These are phyloP conservation scores for Sylvicapra grimmia DNA, from an alignment of 2,113 vertebrate genomes.

Conservation along the genomic window DNA sequence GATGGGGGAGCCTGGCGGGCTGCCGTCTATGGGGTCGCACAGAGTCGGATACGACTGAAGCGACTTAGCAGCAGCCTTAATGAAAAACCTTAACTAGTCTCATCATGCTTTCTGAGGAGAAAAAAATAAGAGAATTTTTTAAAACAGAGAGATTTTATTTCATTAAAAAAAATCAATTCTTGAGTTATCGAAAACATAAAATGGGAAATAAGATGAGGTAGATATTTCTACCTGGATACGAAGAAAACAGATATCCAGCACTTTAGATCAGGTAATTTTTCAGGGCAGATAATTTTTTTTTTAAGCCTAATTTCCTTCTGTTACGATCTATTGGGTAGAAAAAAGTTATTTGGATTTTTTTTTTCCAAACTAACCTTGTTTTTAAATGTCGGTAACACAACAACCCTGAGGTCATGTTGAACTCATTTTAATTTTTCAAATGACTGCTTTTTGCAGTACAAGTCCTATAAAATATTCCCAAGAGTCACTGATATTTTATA, in stretches of 20 bases:
- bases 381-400: not conserved
- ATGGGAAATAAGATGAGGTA: not conserved
- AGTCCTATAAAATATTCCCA: not conserved
- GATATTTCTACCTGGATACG: not conserved
- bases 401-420: not conserved
- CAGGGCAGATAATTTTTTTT: not conserved
- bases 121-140: not conserved
- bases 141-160: not conserved
- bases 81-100: not conserved
- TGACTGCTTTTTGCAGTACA: not conserved
- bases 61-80: not conserved
- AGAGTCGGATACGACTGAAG: too few relatives aligned
- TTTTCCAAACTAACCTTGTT: not conserved
- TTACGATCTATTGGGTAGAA: not conserved
- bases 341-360: not conserved
- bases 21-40: too few relatives aligned
- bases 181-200: not conserved
- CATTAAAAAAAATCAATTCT: not conserved
- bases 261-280: not conserved
- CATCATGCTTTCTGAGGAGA: not conserved
- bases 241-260: not conserved
- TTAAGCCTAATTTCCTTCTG: not conserved
- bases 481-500: not conserved
- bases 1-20: too few relatives aligned
- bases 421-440: conserved; percentile 4